Percentiles rank a stretch among this genome's conserved stretches.
Conservation (phyloP, 53 echinoderm and acorn worm genomes). For the Arbacia lixula region DNA sequence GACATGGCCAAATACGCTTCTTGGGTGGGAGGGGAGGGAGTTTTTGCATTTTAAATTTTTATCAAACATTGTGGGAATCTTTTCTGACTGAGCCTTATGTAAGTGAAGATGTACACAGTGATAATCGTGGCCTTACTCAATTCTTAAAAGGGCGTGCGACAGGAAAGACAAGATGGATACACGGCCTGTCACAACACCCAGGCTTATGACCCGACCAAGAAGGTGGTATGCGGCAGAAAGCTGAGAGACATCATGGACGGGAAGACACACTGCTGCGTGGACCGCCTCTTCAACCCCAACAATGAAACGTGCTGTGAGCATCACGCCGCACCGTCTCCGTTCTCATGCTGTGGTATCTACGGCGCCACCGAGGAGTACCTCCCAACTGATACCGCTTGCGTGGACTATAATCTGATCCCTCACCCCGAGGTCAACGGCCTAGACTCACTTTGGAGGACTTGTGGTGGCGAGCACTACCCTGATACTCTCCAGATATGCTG, state of each 20-base stretch:
- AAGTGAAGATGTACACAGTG: no score
- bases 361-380: background rate
- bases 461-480: background rate
- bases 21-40: no score
- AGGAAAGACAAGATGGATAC: no score
- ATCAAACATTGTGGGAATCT: no score
- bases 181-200: slow-evolving; percentile 11
- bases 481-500: slow-evolving; percentile 19
- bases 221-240: background rate
- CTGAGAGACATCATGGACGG: slow-evolving; percentile 29
- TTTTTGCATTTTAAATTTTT: no score
- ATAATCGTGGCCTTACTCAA: no score
- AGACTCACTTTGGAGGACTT: background rate
- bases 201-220: slow-evolving; percentile 9
- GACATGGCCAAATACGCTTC: no score
- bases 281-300: slow-evolving; percentile 26
- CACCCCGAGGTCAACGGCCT: slow-evolving; percentile 3
- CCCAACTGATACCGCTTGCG: slow-evolving; percentile 4
- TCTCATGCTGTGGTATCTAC: slow-evolving; percentile 1
- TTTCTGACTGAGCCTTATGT: no score
- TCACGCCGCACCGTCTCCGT: background rate
- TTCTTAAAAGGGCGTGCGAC: no score
- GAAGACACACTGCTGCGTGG: slow-evolving; percentile 39
- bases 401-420: background rate
- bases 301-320: slow-evolving; percentile 34